Conservation (phyloP, 2,888 invertebrate genomes). For the Coenonympha arcania region DNA sequence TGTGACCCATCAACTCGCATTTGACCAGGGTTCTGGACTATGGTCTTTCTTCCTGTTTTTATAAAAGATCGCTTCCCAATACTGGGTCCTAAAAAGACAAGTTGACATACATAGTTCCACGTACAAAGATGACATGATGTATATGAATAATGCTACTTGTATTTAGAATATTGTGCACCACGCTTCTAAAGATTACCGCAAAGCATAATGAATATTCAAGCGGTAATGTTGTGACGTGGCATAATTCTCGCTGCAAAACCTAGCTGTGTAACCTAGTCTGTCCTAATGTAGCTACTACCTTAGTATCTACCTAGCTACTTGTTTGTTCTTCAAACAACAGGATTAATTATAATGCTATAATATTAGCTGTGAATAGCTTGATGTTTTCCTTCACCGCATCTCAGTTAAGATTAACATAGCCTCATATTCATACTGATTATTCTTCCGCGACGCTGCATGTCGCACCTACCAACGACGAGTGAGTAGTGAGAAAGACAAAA, state of each 20-base stretch:
- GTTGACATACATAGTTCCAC: too few relatives aligned
- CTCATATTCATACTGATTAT: neutral
- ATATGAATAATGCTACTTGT: too few relatives aligned
- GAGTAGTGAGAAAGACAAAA: too few relatives aligned
- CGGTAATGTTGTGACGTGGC: constrained; percentile 50
- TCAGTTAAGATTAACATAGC: neutral
- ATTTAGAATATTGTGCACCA: constrained; percentile 2
- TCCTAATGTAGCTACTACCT: constrained; percentile 17
- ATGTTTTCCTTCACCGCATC: constrained; percentile 30
- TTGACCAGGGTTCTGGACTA: too few relatives aligned
- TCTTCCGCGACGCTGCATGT: too few relatives aligned
- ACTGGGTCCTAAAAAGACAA: too few relatives aligned
- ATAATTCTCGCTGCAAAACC: constrained; percentile 42
- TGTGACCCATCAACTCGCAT: too few relatives aligned
- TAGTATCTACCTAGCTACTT: too few relatives aligned
- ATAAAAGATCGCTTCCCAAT: too few relatives aligned
- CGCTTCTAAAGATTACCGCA: constrained; percentile 33
- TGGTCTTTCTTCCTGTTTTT: too few relatives aligned
- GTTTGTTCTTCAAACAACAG: constrained; percentile 20
- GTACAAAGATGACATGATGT: too few relatives aligned
- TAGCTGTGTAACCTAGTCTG: constrained; percentile 11
- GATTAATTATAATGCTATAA: constrained; percentile 22
- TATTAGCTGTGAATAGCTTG: constrained; percentile 9
- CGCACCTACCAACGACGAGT: too few relatives aligned
- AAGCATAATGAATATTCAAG: constrained; percentile 56